phyloP scores from a whole-genome alignment of 23 tunicate genomes.

The Clavelina lepadiformis region DNA sequence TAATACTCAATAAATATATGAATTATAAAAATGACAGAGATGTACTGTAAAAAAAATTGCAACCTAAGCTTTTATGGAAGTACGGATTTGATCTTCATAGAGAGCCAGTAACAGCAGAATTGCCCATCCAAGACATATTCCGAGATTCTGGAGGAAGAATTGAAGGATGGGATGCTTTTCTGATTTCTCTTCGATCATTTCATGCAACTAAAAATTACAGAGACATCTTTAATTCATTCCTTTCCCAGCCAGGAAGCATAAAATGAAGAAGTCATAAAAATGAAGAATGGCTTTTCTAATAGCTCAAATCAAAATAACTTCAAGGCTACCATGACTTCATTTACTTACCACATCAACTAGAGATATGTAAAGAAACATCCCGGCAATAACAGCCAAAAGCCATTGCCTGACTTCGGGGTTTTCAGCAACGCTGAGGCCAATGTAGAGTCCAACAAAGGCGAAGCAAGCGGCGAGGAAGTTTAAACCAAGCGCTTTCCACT shows the following conservation, averaged over 20 bases:
- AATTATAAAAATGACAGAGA: too few relatives aligned
- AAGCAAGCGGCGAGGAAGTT: conserved; percentile 69
- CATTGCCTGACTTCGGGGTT: conserved; percentile 61
- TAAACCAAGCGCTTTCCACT: conserved; percentile 57
- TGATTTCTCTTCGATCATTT: conserved; percentile 31
- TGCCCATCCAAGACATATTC: conserved; percentile 42
- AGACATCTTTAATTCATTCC: too few relatives aligned
- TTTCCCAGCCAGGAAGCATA: too few relatives aligned
- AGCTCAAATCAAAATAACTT: too few relatives aligned
- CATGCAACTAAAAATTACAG: conserved; percentile 35
- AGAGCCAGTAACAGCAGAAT: conserved; percentile 41
- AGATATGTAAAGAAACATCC: conserved; percentile 79
- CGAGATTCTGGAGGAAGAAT: conserved; percentile 46
- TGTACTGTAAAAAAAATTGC: too few relatives aligned
- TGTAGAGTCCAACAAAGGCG: conserved; percentile 67
- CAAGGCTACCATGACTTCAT: too few relatives aligned
- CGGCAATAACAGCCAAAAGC: conserved; percentile 81
- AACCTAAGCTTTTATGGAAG: too few relatives aligned
- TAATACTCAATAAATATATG: too few relatives aligned
- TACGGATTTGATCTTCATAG: conserved; percentile 37
- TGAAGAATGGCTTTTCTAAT: too few relatives aligned
- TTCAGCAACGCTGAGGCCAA: conserved; percentile 50
- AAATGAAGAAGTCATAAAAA: too few relatives aligned
- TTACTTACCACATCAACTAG: conserved; percentile 85
- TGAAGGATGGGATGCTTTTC: conserved; percentile 22